Evolutionary conservation across 2,797 vertebrate species (phyloP).

Genomic region (Scolopax bukidnonensis): DNA sequence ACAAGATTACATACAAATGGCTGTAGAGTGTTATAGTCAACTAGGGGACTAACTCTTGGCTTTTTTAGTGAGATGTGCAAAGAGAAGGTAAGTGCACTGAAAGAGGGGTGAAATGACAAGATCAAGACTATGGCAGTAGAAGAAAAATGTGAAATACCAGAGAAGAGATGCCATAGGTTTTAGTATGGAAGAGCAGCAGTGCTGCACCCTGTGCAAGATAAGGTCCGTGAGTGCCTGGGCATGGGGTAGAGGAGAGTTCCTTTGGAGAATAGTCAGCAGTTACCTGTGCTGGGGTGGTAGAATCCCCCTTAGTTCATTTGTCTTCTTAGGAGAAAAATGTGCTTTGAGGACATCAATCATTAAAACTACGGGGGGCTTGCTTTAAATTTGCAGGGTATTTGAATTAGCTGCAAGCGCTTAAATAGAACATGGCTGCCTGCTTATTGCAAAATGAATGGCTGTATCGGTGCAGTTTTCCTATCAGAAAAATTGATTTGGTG

Average conservation of each 20-base stretch:
- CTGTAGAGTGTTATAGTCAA: background rate
- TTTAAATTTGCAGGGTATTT: background rate
- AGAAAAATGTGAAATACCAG: background rate
- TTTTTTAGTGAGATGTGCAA: background rate
- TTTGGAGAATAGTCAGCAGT: background rate
- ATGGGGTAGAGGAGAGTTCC: background rate
- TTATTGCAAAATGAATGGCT: background rate
- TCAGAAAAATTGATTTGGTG: background rate
- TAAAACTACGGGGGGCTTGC: background rate
- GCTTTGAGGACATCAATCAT: background rate
- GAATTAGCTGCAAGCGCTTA: background rate
- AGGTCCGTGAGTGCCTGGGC: background rate
- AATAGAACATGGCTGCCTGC: background rate
- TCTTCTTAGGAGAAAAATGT: background rate
- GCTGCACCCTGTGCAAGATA: background rate
- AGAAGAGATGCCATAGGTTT: background rate
- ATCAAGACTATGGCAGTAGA: background rate
- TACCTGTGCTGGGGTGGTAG: background rate
- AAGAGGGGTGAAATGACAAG: background rate
- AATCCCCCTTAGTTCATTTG: background rate
- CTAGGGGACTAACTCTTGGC: background rate
- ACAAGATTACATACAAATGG: constrained; percentile 37
- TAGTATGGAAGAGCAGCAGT: background rate
- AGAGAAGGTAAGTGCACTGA: background rate
- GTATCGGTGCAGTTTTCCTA: background rate